These are phyloP conservation scores for Echiichthys vipera DNA, from an alignment of 2,797 vertebrate species.

Conservation along the genomic window DNA sequence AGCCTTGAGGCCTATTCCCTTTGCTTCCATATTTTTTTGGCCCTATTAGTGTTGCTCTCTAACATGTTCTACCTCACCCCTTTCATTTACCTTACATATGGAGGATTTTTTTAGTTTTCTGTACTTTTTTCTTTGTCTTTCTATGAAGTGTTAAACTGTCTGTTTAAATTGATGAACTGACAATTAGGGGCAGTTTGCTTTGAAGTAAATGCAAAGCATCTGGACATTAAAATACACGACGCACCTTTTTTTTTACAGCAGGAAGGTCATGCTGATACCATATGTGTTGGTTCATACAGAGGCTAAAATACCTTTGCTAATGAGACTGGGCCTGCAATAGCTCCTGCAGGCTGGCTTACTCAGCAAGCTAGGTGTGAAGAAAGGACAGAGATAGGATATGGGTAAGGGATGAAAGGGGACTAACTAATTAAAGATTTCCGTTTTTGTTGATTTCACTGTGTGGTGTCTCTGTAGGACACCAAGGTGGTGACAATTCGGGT, in stretches of 20 bases:
- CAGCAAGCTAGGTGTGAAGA: constrained; percentile 73
- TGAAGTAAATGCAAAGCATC: constrained; percentile 11
- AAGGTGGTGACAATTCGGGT: constrained; percentile 67
- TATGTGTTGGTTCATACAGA: constrained; percentile 40
- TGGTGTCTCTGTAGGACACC: constrained; percentile 64
- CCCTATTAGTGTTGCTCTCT: constrained; percentile 41
- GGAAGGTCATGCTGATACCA: constrained; percentile 27
- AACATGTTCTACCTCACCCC: constrained; percentile 23
- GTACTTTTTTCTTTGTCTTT: neutral
- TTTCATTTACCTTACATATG: constrained; percentile 28
- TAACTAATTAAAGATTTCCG: constrained; percentile 74
- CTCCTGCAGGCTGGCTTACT: constrained; percentile 38
- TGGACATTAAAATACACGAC: constrained; percentile 7
- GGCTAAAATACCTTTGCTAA: constrained; percentile 56
- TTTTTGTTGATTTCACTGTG: constrained; percentile 72
- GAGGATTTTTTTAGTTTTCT: neutral
- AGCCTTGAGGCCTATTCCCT: constrained; percentile 45
- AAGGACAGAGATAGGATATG: constrained; percentile 55
- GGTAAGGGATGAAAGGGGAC: constrained; percentile 50
- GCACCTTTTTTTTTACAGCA: constrained; percentile 38
- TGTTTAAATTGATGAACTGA: constrained; percentile 13
- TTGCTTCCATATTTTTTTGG: constrained; percentile 47
- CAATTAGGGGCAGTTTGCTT: constrained; percentile 10
- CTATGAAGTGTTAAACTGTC: neutral
- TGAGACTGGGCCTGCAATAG: constrained; percentile 53